A percentile compares a stretch with the other conserved stretches of the same genome.
phyloP scores from a whole-genome alignment of 2,113 vertebrate species.

The Leptosomus discolor region DNA sequence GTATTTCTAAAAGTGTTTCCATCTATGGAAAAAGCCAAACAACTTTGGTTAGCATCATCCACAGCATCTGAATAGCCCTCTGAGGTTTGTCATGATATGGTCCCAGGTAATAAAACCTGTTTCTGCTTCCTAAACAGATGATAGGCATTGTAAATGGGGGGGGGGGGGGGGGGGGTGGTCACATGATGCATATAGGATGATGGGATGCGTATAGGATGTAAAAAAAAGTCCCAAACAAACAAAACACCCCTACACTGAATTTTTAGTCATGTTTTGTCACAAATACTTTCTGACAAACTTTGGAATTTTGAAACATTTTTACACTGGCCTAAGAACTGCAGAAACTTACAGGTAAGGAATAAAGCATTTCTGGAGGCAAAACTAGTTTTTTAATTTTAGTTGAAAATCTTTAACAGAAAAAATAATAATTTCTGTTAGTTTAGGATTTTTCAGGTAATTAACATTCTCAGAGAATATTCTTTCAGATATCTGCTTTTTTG shows the following conservation, averaged over 20 bases:
- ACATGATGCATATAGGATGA: accelerated
- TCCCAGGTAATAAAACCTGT: not conserved
- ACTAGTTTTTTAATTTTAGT: not conserved
- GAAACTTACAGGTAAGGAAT: not conserved
- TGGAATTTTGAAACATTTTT: not conserved
- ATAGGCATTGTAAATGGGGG: too few species aligned
- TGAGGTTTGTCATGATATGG: too few species aligned
- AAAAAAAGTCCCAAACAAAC: not conserved
- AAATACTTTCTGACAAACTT: too few species aligned
- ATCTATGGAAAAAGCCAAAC: not conserved
- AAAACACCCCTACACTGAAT: not conserved
- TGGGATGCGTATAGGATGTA: accelerated
- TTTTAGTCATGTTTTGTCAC: not conserved
- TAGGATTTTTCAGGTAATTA: not conserved
- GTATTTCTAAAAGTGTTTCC: not conserved
- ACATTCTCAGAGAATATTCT: not conserved
- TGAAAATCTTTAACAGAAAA: not conserved
- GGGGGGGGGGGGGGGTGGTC: not conserved
- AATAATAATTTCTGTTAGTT: not conserved
- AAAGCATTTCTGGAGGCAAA: not conserved
- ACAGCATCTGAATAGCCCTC: accelerated
- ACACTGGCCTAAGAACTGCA: not conserved
- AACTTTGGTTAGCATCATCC: not conserved
- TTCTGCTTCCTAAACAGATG: not conserved
- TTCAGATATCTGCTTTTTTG: not conserved